Percentiles rank a stretch among this genome's conserved stretches.
phyloP scores from a whole-genome alignment of 2,797 vertebrate species.

The Lutjanus argentimaculatus region DNA sequence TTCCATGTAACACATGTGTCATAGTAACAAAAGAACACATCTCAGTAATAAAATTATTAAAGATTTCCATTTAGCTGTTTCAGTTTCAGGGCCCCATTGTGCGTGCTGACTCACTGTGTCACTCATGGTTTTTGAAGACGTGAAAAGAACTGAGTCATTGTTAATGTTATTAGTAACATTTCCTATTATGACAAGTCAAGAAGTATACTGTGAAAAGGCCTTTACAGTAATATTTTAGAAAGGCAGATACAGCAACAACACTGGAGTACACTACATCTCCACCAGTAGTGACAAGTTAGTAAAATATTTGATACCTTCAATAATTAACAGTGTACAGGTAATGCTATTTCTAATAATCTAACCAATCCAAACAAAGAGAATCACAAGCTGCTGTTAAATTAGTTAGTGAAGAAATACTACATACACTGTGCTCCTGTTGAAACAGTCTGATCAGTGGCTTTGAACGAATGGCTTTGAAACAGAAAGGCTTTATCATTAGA shows the following conservation, averaged over 20 bases:
- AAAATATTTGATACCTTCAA: not conserved
- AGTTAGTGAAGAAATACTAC: conserved; percentile 21
- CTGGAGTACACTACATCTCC: not conserved
- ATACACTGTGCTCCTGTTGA: conserved; percentile 34
- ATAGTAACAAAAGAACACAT: not conserved
- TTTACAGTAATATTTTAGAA: too few species aligned
- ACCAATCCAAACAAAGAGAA: conserved; percentile 7
- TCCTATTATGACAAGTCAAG: not conserved
- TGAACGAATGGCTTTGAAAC: conserved; percentile 63
- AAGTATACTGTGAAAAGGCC: not conserved
- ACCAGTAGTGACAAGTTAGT: not conserved
- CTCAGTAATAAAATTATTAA: not conserved
- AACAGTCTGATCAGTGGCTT: conserved; percentile 44
- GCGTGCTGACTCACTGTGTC: too few species aligned
- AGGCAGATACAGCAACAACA: too few species aligned
- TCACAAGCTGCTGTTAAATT: conserved; percentile 10
- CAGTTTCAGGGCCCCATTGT: not conserved
- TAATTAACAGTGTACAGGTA: not conserved
- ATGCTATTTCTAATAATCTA: conserved; percentile 3
- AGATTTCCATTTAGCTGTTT: not conserved
- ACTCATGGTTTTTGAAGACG: too few species aligned
- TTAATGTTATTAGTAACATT: too few species aligned
- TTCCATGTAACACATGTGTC: not conserved
- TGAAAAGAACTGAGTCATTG: too few species aligned
- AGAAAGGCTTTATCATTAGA: conserved; percentile 68